Evolutionary conservation across 2,113 vertebrate species (phyloP).

Genomic region (Indicator maculatus): DNA sequence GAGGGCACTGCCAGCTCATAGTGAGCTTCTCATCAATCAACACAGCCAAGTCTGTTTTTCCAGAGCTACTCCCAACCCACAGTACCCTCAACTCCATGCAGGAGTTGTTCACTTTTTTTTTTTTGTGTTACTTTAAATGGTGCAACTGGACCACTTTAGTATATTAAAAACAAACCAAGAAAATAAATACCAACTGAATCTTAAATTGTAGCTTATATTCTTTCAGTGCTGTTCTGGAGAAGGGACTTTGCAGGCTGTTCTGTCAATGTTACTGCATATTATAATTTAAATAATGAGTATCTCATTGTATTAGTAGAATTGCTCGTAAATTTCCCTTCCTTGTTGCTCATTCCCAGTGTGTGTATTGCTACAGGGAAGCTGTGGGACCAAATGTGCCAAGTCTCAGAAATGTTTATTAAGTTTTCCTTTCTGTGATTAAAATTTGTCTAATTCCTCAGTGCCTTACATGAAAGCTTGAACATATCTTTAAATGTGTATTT

Average conservation of each 20-base stretch:
- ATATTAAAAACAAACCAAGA: background rate
- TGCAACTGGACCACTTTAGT: background rate
- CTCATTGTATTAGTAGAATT: background rate
- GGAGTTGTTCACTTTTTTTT: background rate
- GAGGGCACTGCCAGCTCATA: no score
- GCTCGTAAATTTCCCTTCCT: slow-evolving; percentile 12
- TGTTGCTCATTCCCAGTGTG: background rate
- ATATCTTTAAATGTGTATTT: background rate
- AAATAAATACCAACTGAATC: background rate
- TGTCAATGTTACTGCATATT: slow-evolving; percentile 8
- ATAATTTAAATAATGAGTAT: slow-evolving; percentile 36
- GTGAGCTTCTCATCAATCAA: no score
- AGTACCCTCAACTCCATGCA: no score
- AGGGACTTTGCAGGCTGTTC: background rate
- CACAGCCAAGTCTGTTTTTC: no score
- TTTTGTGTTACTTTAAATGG: background rate
- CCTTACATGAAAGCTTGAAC: slow-evolving; percentile 13
- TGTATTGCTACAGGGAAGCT: slow-evolving; percentile 15
- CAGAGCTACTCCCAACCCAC: no score
- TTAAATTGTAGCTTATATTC: background rate
- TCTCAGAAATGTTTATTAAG: background rate
- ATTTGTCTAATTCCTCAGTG: background rate
- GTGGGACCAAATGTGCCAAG: background rate
- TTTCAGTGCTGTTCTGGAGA: background rate
- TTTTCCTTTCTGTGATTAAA: background rate